Percentiles rank a stretch among this genome's conserved stretches.
Conservation (phyloP, 1,140 invertebrate species). For the Neodiprion fabricii region DNA sequence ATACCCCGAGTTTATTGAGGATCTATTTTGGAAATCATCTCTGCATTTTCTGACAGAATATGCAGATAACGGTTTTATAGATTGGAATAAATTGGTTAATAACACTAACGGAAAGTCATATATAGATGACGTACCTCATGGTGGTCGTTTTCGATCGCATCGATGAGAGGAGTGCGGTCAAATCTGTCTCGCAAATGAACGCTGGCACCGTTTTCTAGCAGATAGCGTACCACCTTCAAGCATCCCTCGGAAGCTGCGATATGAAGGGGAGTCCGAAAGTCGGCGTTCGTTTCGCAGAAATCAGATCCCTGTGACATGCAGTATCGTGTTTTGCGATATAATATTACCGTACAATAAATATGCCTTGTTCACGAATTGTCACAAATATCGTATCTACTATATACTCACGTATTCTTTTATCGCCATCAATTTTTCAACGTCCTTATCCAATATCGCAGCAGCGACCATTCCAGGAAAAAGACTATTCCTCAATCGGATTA, state of each 20-base stretch:
- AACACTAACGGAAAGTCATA: background rate
- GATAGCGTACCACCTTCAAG: constrained; percentile 71
- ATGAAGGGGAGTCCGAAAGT: constrained; percentile 82
- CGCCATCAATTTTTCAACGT: constrained; percentile 65
- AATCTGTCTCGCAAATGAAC: constrained; percentile 80
- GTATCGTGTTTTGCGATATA: background rate
- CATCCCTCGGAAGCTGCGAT: constrained; percentile 79
- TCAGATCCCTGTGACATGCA: constrained; percentile 69
- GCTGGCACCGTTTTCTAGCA: constrained; percentile 82
- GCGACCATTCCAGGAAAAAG: constrained; percentile 82
- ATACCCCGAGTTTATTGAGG: too few relatives aligned
- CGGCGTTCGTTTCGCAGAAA: constrained; percentile 78
- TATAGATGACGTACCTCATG: constrained; percentile 59
- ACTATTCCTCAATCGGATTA: constrained; percentile 73
- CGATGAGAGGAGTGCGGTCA: constrained; percentile 67
- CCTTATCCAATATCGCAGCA: constrained; percentile 72
- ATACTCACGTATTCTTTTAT: constrained; percentile 59
- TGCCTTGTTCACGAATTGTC: background rate
- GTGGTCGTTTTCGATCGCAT: constrained; percentile 69
- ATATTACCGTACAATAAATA: background rate
- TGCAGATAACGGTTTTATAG: too few relatives aligned
- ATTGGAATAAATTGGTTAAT: background rate
- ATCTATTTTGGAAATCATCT: too few relatives aligned
- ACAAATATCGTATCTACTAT: background rate
- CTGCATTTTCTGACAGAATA: too few relatives aligned